Evolutionary conservation across 1,140 invertebrate species (phyloP).

Genomic region (Musca vetustissima): DNA sequence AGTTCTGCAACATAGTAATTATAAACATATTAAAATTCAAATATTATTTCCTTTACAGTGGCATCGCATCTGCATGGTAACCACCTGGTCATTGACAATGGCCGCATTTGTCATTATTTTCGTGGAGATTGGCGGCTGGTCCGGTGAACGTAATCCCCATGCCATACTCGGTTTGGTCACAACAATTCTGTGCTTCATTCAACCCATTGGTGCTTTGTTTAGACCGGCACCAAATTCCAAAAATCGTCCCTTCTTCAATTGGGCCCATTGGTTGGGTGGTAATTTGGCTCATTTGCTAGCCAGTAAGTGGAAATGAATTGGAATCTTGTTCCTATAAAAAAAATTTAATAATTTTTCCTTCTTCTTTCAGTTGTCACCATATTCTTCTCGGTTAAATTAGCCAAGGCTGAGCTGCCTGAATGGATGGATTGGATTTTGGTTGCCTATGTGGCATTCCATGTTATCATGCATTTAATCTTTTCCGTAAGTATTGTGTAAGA

Average conservation of each 20-base stretch:
- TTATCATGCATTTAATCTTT: slow-evolving; percentile 84
- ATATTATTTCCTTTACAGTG: slow-evolving; percentile 63
- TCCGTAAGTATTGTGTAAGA: slow-evolving; percentile 67
- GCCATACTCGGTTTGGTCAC: slow-evolving; percentile 78
- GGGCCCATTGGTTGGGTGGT: slow-evolving; percentile 90
- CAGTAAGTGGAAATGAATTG: slow-evolving; percentile 64
- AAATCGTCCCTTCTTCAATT: slow-evolving; percentile 87
- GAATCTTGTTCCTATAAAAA: background rate
- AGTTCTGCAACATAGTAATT: no score
- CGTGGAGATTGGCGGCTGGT: slow-evolving; percentile 78
- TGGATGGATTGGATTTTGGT: slow-evolving; percentile 87
- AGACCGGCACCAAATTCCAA: slow-evolving; percentile 81
- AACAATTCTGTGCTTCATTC: slow-evolving; percentile 78
- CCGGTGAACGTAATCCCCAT: slow-evolving; percentile 72
- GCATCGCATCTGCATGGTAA: slow-evolving; percentile 83
- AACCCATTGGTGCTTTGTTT: slow-evolving; percentile 75
- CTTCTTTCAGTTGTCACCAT: slow-evolving; percentile 79
- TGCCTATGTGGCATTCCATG: slow-evolving; percentile 86
- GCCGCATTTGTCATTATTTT: slow-evolving; percentile 81
- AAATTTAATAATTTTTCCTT: background rate
- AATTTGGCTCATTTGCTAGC: slow-evolving; percentile 89
- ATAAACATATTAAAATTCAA: background rate
- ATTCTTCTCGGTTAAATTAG: slow-evolving; percentile 85
- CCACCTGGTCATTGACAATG: slow-evolving; percentile 77
- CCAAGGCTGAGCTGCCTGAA: slow-evolving; percentile 80